Evolutionary conservation across 2,888 invertebrate genomes (phyloP).

Genomic region (Lathronympha strigana): DNA sequence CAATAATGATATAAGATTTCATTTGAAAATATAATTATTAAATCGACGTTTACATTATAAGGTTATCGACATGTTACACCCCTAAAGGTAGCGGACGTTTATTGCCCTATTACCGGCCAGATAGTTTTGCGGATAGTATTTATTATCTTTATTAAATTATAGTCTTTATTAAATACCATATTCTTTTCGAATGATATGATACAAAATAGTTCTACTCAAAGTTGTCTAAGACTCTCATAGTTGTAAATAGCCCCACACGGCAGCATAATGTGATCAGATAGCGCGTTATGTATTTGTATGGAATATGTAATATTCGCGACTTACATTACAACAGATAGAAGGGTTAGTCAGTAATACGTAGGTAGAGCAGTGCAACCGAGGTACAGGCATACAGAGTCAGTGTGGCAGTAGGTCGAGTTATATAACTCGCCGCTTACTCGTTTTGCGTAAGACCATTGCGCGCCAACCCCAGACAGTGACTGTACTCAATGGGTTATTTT

Average conservation of each 20-base stretch:
- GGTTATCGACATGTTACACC: too few species aligned
- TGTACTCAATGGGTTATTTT: slow-evolving; percentile 48
- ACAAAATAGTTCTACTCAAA: background rate
- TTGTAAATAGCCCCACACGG: background rate
- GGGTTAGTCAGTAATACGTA: slow-evolving; percentile 49
- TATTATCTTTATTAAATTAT: too few species aligned
- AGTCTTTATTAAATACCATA: too few species aligned
- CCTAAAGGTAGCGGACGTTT: too few species aligned
- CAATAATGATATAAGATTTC: too few species aligned
- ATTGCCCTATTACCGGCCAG: too few species aligned
- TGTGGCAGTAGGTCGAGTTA: slow-evolving; percentile 77
- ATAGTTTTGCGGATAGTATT: too few species aligned
- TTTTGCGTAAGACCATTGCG: slow-evolving; percentile 73
- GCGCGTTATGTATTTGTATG: slow-evolving; percentile 8
- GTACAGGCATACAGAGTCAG: slow-evolving; percentile 66
- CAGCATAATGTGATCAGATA: slow-evolving; percentile 6
- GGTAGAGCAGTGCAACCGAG: slow-evolving; percentile 59
- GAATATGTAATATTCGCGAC: slow-evolving; percentile 12
- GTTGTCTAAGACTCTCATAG: background rate
- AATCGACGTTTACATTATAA: too few species aligned
- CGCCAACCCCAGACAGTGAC: slow-evolving; percentile 60
- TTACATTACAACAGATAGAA: slow-evolving; percentile 28
- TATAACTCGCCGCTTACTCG: slow-evolving; percentile 71
- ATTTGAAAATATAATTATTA: too few species aligned
- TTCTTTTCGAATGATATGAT: background rate